phyloP scores from a whole-genome alignment of 2,797 vertebrate species.

The Neomorphus geoffroyi region DNA sequence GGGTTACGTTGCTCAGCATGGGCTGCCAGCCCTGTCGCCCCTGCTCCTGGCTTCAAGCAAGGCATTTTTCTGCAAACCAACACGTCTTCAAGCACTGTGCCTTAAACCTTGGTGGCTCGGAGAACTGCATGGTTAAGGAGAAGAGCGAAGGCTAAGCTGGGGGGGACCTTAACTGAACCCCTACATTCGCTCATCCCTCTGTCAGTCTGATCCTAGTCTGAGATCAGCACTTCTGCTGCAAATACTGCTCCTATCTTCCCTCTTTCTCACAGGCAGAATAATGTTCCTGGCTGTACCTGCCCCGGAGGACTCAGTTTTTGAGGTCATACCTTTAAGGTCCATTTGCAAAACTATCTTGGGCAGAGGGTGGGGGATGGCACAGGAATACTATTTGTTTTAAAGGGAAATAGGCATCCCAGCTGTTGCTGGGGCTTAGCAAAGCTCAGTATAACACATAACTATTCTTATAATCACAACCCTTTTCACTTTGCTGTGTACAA shows the following conservation, averaged over 20 bases:
- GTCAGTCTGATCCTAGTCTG: not conserved
- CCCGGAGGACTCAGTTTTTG: not conserved
- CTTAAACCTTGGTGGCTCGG: not conserved
- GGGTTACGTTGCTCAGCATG: too few relatives aligned
- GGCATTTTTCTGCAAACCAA: not conserved
- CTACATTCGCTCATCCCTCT: not conserved
- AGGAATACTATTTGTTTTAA: not conserved
- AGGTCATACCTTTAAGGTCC: not conserved
- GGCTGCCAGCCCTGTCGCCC: not conserved
- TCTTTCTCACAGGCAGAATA: not conserved
- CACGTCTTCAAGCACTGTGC: not conserved
- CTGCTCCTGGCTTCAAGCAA: not conserved
- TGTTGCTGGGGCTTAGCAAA: not conserved
- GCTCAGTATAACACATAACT: not conserved
- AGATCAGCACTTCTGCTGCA: not conserved
- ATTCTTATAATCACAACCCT: not conserved
- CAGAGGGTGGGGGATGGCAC: not conserved
- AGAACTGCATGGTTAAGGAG: not conserved
- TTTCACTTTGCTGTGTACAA: not conserved
- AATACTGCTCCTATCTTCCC: rapidly evolving
- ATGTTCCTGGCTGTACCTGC: not conserved
- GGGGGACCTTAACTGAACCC: not conserved
- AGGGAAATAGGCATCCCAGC: not conserved
- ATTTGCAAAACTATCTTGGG: not conserved
- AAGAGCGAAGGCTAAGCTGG: not conserved